Conservation (phyloP, 2,113 vertebrate genomes). For the Pterocles burchelli region DNA sequence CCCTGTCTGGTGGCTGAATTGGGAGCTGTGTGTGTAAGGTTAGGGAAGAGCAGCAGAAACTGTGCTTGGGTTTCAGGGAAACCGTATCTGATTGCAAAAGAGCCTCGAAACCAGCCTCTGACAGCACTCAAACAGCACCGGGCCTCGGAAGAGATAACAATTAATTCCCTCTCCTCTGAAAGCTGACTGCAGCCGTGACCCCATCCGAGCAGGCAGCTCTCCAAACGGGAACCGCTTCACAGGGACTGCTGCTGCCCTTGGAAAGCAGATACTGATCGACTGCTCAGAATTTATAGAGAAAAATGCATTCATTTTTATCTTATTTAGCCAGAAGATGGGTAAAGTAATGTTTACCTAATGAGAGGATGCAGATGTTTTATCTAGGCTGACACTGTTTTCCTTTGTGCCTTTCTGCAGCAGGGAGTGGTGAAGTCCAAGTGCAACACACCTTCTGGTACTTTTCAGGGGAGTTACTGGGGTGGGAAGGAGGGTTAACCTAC, state of each 20-base stretch:
- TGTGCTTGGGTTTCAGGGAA: not conserved
- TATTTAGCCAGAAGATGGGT: not conserved
- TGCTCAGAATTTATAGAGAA: not conserved
- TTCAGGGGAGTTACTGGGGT: rapidly evolving
- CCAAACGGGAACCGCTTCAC: not conserved
- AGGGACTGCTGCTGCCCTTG: not conserved
- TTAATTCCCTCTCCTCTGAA: not conserved
- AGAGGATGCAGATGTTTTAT: not conserved
- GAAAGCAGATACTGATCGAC: not conserved
- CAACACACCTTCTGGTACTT: not conserved
- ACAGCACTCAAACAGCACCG: not conserved
- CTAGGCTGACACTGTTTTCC: not conserved
- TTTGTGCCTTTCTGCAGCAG: not conserved
- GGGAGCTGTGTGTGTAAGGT: rapidly evolving
- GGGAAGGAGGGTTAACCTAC: too few species aligned
- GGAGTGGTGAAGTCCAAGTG: not conserved
- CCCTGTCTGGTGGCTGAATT: rapidly evolving
- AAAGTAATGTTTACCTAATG: not conserved
- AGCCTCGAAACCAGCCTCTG: not conserved
- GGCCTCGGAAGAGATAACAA: not conserved
- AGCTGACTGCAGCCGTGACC: not conserved
- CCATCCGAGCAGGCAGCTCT: not conserved
- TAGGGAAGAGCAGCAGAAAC: too few species aligned
- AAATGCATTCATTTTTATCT: not conserved
- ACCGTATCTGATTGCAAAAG: not conserved